A percentile compares a stretch with the other conserved stretches of the same genome.
These are phyloP conservation scores for Chloroclysta siterata DNA, from an alignment of 2,888 invertebrate genomes.

Conservation along the genomic window DNA sequence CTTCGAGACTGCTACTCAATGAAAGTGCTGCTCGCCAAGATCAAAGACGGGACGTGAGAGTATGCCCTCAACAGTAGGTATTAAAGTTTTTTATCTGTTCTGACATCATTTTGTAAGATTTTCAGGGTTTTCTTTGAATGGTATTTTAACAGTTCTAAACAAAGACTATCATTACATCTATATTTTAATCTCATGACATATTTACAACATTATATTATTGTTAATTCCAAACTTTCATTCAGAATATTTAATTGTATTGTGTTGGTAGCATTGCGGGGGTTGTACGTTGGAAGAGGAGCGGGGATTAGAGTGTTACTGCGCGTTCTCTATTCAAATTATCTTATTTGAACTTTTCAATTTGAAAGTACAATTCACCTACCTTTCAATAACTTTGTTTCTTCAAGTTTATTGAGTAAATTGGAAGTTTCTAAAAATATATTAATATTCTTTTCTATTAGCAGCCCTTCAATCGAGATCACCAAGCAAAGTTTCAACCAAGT, in stretches of 20 bases:
- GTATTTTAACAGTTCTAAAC: too few relatives aligned
- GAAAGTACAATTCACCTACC: too few relatives aligned
- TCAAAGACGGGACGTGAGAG: conserved; percentile 16
- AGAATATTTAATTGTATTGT: too few relatives aligned
- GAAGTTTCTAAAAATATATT: not conserved
- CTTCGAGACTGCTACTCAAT: conserved; percentile 23
- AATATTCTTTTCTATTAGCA: conserved; percentile 1
- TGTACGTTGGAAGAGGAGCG: too few relatives aligned
- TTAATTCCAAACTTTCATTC: not conserved
- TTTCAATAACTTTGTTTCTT: too few relatives aligned
- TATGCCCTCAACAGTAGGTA: conserved; percentile 1
- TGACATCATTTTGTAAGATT: conserved; percentile 4
- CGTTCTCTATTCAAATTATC: too few relatives aligned
- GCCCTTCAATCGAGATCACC: conserved; percentile 14
- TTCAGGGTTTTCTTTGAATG: not conserved
- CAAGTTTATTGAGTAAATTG: too few relatives aligned
- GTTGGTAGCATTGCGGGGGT: too few relatives aligned
- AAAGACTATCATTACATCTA: too few relatives aligned
- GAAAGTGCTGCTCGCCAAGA: conserved; percentile 20
- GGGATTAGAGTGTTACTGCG: too few relatives aligned
- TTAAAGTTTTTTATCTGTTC: conserved; percentile 15
- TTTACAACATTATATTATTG: not conserved
- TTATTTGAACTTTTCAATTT: too few relatives aligned
- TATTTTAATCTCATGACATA: too few relatives aligned
- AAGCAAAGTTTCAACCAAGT: conserved; percentile 18